Evolutionary conservation across 2,113 vertebrate species (phyloP).

Genomic region (Pelvicachromis taeniatus): DNA sequence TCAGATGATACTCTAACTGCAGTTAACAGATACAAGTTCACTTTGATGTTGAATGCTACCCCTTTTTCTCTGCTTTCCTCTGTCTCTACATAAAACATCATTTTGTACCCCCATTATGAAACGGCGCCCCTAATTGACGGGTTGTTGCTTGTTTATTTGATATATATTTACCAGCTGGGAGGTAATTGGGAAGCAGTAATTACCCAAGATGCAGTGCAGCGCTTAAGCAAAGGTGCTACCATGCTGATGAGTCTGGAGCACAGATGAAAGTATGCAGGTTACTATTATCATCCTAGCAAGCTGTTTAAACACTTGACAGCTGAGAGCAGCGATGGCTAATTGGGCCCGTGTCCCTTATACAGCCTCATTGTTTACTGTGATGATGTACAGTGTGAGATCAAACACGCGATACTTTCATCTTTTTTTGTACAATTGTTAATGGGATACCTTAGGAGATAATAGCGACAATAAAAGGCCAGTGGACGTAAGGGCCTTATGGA

Average conservation of each 20-base stretch:
- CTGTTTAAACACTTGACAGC: slow-evolving; percentile 51
- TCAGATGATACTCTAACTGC: slow-evolving; percentile 24
- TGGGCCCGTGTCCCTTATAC: slow-evolving; percentile 36
- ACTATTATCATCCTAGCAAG: slow-evolving; percentile 37
- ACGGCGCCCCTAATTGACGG: slow-evolving; percentile 72
- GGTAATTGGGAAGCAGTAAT: slow-evolving; percentile 74
- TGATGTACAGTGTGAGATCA: slow-evolving; percentile 29
- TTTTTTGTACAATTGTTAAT: slow-evolving; percentile 7
- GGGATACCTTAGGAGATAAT: slow-evolving; percentile 33
- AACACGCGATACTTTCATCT: slow-evolving; percentile 2
- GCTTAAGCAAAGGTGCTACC: slow-evolving; percentile 36
- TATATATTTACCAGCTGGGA: slow-evolving; percentile 71
- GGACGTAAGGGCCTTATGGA: slow-evolving; percentile 27
- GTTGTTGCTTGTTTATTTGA: slow-evolving; percentile 78
- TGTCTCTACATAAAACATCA: slow-evolving; percentile 49
- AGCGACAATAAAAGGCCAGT: slow-evolving; percentile 39
- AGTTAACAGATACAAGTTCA: slow-evolving; percentile 34
- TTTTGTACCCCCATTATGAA: slow-evolving; percentile 62
- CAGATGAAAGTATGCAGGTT: slow-evolving; percentile 62
- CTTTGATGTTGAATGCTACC: slow-evolving; percentile 59
- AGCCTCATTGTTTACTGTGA: slow-evolving; percentile 52
- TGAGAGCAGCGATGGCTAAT: slow-evolving; percentile 53
- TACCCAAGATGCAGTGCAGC: slow-evolving; percentile 61
- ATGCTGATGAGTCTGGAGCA: slow-evolving; percentile 43
- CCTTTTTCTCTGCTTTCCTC: slow-evolving; percentile 3